phyloP scores from a whole-genome alignment of 1,140 invertebrate species.

The Calycopis cecrops region DNA sequence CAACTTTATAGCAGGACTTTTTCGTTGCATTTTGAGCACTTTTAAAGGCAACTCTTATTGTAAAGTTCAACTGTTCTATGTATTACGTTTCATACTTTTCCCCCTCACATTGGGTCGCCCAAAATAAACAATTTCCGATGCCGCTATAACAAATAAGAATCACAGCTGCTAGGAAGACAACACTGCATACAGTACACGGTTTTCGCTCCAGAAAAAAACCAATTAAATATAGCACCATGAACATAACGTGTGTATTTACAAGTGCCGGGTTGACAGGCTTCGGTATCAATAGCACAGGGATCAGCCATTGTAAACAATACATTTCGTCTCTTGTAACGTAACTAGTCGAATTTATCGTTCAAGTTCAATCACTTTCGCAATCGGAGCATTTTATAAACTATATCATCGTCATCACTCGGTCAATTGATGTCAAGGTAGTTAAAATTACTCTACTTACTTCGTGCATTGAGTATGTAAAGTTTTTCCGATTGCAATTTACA shows the following conservation, averaged over 20 bases:
- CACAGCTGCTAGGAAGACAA: slow-evolving; percentile 94
- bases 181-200: slow-evolving; percentile 96
- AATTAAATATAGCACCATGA: slow-evolving; percentile 94
- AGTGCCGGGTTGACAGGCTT: slow-evolving; percentile 96
- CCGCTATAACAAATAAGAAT: slow-evolving; percentile 97
- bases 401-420: slow-evolving; percentile 39
- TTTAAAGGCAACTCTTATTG: slow-evolving; percentile 31
- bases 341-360: slow-evolving; percentile 3
- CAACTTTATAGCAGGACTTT: slow-evolving; percentile 30
- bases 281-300: slow-evolving; percentile 96
- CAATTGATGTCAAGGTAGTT: slow-evolving; percentile 35
- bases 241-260: slow-evolving; percentile 97
- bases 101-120: slow-evolving; percentile 86
- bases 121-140: slow-evolving; percentile 94
- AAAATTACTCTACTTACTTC: not conserved
- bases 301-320: slow-evolving; percentile 99
- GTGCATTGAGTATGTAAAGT: slow-evolving; percentile 13
- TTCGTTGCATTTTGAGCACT: slow-evolving; percentile 53
- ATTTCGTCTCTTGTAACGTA: slow-evolving; percentile 74
- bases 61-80: slow-evolving; percentile 18
- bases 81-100: slow-evolving; percentile 82
- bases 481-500: no score
- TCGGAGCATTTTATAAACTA: slow-evolving; percentile 52
- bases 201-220: slow-evolving; percentile 96
- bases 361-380: slow-evolving; percentile 34